phyloP scores from a whole-genome alignment of 2,113 vertebrate genomes.

The Gobius niger region DNA sequence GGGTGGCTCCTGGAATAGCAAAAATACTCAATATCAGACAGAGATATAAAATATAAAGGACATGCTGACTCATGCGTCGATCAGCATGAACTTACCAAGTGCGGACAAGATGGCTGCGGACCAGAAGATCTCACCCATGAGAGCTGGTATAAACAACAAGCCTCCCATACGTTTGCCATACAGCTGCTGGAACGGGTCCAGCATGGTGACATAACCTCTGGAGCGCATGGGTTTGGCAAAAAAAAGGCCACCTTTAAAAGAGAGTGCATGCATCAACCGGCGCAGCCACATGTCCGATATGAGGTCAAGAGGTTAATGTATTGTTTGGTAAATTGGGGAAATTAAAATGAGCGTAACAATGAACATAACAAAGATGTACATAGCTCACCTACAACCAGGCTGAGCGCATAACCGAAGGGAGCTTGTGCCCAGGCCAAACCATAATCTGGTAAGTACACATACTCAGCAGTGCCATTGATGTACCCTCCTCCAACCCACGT shows the following conservation, averaged over 20 bases:
- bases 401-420: slow-evolving; percentile 95
- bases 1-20: slow-evolving; percentile 84
- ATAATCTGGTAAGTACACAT: slow-evolving; percentile 89
- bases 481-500: slow-evolving; percentile 99
- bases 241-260: slow-evolving; percentile 88
- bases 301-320: slow-evolving; percentile 6
- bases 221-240: slow-evolving; percentile 99
- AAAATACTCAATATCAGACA: background rate
- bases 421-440: slow-evolving; percentile 97
- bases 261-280: slow-evolving; percentile 6
- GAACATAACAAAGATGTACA: background rate
- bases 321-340: background rate
- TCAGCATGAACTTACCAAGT: slow-evolving; percentile 80
- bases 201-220: slow-evolving; percentile 96
- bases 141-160: slow-evolving; percentile 93
- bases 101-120: slow-evolving; percentile 96
- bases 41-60: background rate
- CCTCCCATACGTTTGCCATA: slow-evolving; percentile 98
- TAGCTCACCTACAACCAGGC: slow-evolving; percentile 88
- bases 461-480: slow-evolving; percentile 97
- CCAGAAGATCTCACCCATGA: slow-evolving; percentile 99
- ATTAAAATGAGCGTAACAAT: background rate
- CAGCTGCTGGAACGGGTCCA: slow-evolving; percentile 96
- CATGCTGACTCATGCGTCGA: background rate
- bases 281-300: background rate